Base-by-base conservation (phyloP, 2,797 vertebrate genomes). In the Chaenodraco wilsoni region DNA sequence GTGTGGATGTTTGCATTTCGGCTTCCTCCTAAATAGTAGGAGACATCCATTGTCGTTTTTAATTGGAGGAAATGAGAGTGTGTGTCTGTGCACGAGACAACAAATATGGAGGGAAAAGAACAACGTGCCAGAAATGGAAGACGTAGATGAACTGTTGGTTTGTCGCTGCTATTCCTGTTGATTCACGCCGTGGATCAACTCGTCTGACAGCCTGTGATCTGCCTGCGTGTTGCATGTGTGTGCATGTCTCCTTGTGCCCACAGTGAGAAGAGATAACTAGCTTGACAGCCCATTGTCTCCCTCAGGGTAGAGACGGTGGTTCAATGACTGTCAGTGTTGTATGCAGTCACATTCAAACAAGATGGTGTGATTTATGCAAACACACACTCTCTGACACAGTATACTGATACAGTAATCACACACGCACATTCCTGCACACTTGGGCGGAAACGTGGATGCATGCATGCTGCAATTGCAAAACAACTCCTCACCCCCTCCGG, bases 211-310 rank as follows among this genome's bases (percentile, higher is more conserved):
- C 41, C n/a, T n/a, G 33, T 45, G 19, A 27, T 72, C 33, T 74
- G 49, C 16, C 27, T 68, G 59, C 19, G 21, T 60, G 63, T 10
- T 69, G 52, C n/a, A n/a, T 23, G 14, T 27, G 1, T 60, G 4
- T 48, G 49, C 10, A 7, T 74, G 12, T 54, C 2, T 33, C 41
- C 59, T 27, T 67, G 41, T 67, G 49, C 74, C 69, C 73, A 65
- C 40, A 56, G 13, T 72, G 50, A 64, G 21, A 69, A 58, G 14
- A 70, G 59, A 63, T 74, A 85, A 82, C 65, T 76, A 69, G 65
- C 87, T 79, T 88, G 88, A 91, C 86, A 86, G 88, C 79, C 78
- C 75, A 65, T 79, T 81, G 80, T 78, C 59, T 82, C 82, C 87
- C 86, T 87, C 63, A 50, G 81, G 90, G 81, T 57, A 65, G 40